These are phyloP conservation scores for Elmis aenea DNA, from an alignment of 2,888 invertebrate species.

Conservation along the genomic window DNA sequence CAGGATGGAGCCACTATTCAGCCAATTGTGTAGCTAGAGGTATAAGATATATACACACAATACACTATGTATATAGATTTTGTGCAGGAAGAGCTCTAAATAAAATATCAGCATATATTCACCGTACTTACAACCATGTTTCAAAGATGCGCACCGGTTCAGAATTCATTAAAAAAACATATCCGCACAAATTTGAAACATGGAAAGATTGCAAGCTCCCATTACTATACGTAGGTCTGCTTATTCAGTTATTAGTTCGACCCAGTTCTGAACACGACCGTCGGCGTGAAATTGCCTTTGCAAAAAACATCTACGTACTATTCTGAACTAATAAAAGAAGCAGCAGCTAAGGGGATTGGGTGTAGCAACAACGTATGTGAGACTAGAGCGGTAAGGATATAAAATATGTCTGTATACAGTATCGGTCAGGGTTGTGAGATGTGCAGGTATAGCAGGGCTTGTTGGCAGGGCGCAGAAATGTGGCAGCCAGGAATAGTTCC, in stretches of 20 bases:
- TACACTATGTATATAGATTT: slow-evolving; percentile 20
- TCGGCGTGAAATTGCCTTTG: no score
- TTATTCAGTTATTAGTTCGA: neutral
- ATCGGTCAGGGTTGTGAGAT: slow-evolving; percentile 19
- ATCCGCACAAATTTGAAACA: no score
- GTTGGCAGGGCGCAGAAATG: slow-evolving; percentile 36
- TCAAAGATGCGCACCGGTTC: no score
- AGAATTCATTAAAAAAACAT: no score
- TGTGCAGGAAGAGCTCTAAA: slow-evolving; percentile 13
- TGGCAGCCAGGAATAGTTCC: slow-evolving; percentile 28
- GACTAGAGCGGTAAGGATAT: slow-evolving; percentile 20
- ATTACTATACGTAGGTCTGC: no score
- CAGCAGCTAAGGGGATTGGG: slow-evolving; percentile 7
- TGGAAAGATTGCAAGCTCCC: no score
- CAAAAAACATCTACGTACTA: no score
- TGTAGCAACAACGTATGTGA: slow-evolving; percentile 6
- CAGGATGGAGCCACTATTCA: slow-evolving; percentile 18
- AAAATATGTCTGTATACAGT: slow-evolving; percentile 17
- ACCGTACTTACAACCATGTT: no score
- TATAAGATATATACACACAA: no score
- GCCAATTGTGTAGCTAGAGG: slow-evolving; percentile 20
- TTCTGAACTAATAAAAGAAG: neutral
- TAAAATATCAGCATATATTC: no score
- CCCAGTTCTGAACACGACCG: no score
- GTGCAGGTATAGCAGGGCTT: slow-evolving; percentile 35